A percentile compares a stretch with the other conserved stretches of the same genome.
phyloP scores from a whole-genome alignment of 2,888 invertebrate genomes.

The Cryptus viduatorius region DNA sequence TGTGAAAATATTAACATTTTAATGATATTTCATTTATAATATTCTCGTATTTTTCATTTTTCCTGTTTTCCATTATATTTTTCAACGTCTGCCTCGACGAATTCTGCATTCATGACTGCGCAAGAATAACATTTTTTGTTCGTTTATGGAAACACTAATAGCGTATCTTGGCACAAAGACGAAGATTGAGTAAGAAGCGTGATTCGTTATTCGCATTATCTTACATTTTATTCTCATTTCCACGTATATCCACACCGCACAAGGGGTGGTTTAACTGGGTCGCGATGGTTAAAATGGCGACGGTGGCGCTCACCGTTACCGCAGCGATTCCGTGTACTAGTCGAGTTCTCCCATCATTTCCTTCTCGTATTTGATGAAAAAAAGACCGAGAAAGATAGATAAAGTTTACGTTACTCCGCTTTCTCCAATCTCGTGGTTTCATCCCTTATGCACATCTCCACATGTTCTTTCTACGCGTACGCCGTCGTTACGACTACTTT shows the following conservation, averaged over 20 bases:
- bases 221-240: constrained; percentile 16
- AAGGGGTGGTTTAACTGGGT: constrained; percentile 1
- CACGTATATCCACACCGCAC: background rate
- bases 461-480: background rate
- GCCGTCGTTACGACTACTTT: background rate
- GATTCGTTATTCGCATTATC: constrained; percentile 18
- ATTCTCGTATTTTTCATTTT: too few species aligned
- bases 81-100: too few species aligned
- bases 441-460: constrained; percentile 4
- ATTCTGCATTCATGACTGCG: too few species aligned
- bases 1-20: too few species aligned
- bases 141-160: background rate
- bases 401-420: background rate
- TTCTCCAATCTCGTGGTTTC: background rate
- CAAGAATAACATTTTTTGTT: too few species aligned
- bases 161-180: background rate
- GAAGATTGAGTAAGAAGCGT: background rate
- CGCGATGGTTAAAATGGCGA: constrained; percentile 7
- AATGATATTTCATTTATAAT: too few species aligned
- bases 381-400: constrained; percentile 36
- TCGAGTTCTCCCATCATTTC: constrained; percentile 2
- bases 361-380: constrained; percentile 1
- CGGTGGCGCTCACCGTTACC: background rate
- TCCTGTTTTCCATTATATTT: too few species aligned
- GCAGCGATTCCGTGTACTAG: constrained; percentile 42